These are phyloP conservation scores for Idaea dimidiata DNA, from an alignment of 2,888 invertebrate species.

Conservation along the genomic window DNA sequence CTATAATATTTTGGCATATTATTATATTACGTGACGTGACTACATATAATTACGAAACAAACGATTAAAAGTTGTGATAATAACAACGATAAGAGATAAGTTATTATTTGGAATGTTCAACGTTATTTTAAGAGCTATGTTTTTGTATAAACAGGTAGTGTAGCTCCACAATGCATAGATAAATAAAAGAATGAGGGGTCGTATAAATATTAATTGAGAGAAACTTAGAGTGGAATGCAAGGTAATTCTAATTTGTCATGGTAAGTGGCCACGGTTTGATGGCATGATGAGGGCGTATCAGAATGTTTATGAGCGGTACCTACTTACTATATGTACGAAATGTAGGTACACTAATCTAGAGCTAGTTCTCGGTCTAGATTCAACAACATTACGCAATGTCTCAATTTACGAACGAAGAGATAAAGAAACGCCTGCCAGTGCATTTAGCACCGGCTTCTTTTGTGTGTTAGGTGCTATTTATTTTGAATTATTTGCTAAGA, in stretches of 20 bases:
- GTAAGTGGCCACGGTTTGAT: conserved; percentile 24
- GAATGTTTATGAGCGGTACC: conserved; percentile 3
- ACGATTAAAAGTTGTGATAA: not conserved
- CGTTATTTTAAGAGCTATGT: not conserved
- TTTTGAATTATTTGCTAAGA: conserved; percentile 5
- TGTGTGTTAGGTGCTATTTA: conserved; percentile 10
- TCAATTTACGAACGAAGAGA: conserved; percentile 15
- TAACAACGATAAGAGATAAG: not conserved
- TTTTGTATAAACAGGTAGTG: not conserved
- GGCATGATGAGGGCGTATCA: conserved; percentile 22
- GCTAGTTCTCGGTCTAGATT: not conserved
- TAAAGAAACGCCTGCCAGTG: conserved; percentile 8
- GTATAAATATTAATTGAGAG: conserved; percentile 1
- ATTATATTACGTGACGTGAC: no score
- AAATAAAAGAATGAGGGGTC: not conserved
- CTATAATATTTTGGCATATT: no score
- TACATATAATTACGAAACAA: not conserved
- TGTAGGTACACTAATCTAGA: conserved; percentile 8
- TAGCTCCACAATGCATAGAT: not conserved
- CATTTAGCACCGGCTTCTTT: conserved; percentile 6
- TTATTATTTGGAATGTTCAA: not conserved
- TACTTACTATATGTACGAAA: not conserved
- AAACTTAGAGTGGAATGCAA: conserved; percentile 16
- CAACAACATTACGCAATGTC: conserved; percentile 17
- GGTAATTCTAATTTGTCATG: conserved; percentile 30